Conservation (phyloP, 2,888 invertebrate genomes). For the Baronia brevicornis region DNA sequence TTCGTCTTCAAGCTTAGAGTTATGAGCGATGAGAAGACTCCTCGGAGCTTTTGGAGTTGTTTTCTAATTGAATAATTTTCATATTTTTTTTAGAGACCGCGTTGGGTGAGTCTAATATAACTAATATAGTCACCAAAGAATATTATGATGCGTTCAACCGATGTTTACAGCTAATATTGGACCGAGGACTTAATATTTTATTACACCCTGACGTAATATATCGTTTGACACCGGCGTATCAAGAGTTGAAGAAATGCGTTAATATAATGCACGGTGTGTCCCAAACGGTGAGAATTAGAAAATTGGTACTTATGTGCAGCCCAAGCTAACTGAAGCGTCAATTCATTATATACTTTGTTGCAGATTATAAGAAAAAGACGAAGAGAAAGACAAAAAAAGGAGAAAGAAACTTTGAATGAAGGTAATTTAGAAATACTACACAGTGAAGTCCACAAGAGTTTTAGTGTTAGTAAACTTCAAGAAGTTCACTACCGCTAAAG, state of each 20-base stretch:
- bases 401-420: no score
- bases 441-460: no score
- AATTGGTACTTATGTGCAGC: no score
- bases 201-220: conserved; percentile 41
- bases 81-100: conserved; percentile 39
- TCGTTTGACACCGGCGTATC: conserved; percentile 30
- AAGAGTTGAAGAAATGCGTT: conserved; percentile 31
- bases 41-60: not conserved
- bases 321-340: no score
- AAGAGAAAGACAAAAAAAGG: no score
- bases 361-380: no score
- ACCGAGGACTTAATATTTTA: conserved; percentile 37
- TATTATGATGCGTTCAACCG: conserved; percentile 45
- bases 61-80: not conserved
- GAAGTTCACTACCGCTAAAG: no score
- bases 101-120: conserved; percentile 37
- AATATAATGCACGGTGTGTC: conserved; percentile 42
- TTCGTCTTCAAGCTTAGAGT: not conserved
- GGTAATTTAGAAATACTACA: no score
- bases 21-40: not conserved
- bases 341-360: no score
- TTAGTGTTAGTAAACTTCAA: no score
- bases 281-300: conserved; percentile 14
- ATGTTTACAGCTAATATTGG: conserved; percentile 33
- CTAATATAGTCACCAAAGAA: conserved; percentile 34